Evolutionary conservation across 2,113 vertebrate genomes (phyloP).

Genomic region (Xenopus borealis): DNA sequence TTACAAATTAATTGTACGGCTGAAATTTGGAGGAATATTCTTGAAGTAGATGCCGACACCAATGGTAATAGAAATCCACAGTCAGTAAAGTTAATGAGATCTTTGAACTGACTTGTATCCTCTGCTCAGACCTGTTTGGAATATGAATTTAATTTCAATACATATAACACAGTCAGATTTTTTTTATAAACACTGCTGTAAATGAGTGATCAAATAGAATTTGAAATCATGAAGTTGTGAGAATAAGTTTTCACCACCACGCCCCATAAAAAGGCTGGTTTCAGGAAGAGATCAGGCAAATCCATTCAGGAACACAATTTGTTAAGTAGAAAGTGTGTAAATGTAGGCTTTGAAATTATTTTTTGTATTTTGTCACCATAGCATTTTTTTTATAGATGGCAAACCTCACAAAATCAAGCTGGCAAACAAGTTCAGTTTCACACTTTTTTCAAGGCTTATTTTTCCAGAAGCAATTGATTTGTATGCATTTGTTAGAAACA

Average conservation of each 20-base stretch:
- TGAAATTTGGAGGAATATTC: conserved; percentile 37
- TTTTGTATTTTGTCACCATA: too few relatives aligned
- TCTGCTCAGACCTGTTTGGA: conserved; percentile 44
- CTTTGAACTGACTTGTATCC: conserved; percentile 39
- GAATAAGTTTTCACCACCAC: not conserved
- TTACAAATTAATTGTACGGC: conserved; percentile 23
- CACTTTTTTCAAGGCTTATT: too few relatives aligned
- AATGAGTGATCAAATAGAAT: conserved; percentile 82
- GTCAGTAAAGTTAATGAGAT: conserved; percentile 35
- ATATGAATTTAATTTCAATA: conserved; percentile 35
- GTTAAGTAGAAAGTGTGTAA: too few relatives aligned
- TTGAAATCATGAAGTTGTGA: not conserved
- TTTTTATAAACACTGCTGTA: conserved; percentile 69
- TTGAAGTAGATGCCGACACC: conserved; percentile 36
- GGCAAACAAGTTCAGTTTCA: too few relatives aligned
- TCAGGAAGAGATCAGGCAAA: too few relatives aligned
- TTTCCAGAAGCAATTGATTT: too few relatives aligned
- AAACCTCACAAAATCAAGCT: too few relatives aligned
- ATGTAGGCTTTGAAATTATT: too few relatives aligned
- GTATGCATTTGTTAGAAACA: too few relatives aligned
- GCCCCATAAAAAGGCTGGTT: too few relatives aligned
- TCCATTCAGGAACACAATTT: too few relatives aligned
- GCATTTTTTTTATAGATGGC: too few relatives aligned
- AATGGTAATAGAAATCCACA: conserved; percentile 30
- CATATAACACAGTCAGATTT: conserved; percentile 16